These are phyloP conservation scores for Drosophila sturtevanti DNA, from an alignment of 1,140 invertebrate species.

Conservation along the genomic window DNA sequence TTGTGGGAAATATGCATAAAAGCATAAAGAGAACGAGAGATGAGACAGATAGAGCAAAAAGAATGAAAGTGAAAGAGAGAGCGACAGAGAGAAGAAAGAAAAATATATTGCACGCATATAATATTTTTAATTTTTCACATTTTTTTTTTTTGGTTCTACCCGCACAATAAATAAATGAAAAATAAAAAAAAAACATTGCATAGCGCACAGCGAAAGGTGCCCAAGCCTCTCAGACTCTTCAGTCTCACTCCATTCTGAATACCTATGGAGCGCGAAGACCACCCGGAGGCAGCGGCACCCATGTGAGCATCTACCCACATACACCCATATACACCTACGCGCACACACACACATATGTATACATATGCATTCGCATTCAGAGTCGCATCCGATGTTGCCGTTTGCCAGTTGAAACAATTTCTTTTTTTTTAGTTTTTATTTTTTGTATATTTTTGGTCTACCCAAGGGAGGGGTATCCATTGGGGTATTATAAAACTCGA, in stretches of 20 bases:
- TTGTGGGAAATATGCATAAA: conserved; percentile 79
- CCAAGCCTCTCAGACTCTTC: conserved; percentile 14
- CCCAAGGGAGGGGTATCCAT: not conserved
- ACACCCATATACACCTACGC: not conserved
- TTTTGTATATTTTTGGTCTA: not conserved
- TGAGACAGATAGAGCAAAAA: conserved; percentile 42
- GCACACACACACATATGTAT: conserved; percentile 24
- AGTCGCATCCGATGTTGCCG: conserved; percentile 45
- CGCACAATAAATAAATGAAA: conserved; percentile 8
- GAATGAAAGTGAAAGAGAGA: conserved; percentile 42
- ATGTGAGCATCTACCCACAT: conserved; percentile 57
- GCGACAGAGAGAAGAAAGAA: conserved; percentile 9
- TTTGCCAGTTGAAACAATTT: conserved; percentile 68
- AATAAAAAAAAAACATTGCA: conserved; percentile 30
- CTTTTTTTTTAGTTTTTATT: conserved; percentile 29
- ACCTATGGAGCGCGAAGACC: conserved; percentile 52
- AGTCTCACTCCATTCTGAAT: conserved; percentile 27
- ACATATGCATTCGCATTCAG: conserved; percentile 45
- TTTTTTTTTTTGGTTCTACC: conserved; percentile 38
- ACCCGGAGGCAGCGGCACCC: conserved; percentile 58
- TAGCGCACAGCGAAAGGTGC: conserved; percentile 51
- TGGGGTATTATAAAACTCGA: not conserved
- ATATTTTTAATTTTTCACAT: conserved; percentile 79
- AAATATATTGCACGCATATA: conserved; percentile 51
- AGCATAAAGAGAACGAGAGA: conserved; percentile 59